Base-by-base conservation (phyloP, 2,888 invertebrate species). In the Diarsia brunnea region DNA sequence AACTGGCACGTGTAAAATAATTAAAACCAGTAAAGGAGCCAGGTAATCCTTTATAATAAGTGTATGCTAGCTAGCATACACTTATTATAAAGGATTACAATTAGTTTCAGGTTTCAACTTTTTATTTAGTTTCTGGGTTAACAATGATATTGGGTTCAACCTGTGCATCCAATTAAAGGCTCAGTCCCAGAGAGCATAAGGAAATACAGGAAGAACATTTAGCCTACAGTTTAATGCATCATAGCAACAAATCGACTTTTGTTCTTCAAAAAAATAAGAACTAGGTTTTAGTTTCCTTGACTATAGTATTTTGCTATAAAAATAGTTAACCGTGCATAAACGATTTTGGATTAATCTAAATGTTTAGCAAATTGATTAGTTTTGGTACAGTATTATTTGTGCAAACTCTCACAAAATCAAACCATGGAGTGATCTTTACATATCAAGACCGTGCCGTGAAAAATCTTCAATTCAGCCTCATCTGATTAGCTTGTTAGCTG, bases 401-500 rank as follows among this genome's bases (percentile, higher is more conserved):
- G 38, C 38, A 49, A 68, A 14, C 4, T 45, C 31, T 76, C 12
- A 53, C 24, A 43, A 24, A 76, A 47, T 64, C 38, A 77, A 75
- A 12, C 49, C 49, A 14, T 43, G 14, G 3, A 38, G 14, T 19
- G 14, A 12, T 5, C 43, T 72, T 45, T 51, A 73, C 31, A 49
- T 64, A 64, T 45, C 55, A 73, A 64, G 49, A 51, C 45, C 8
- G 27, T 58, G 55, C 21, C 24, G 51, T 68, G 47, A 68, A 76
- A 79, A 68, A 66, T 63, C 49, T 58, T 38, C 38, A 78, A 78
- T 49, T 67, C 21, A 63, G 49, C 58, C 53, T 51, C 69, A 79
- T 82, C 83, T 67, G 82, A 83, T 78, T 65, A 82, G 63, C 7
- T 21, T 58, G 31, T 4, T 12, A 61, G 8, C 16, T 70, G 83